These are phyloP conservation scores for Eurypyga helias DNA, from an alignment of 2,113 vertebrate genomes.

Conservation along the genomic window DNA sequence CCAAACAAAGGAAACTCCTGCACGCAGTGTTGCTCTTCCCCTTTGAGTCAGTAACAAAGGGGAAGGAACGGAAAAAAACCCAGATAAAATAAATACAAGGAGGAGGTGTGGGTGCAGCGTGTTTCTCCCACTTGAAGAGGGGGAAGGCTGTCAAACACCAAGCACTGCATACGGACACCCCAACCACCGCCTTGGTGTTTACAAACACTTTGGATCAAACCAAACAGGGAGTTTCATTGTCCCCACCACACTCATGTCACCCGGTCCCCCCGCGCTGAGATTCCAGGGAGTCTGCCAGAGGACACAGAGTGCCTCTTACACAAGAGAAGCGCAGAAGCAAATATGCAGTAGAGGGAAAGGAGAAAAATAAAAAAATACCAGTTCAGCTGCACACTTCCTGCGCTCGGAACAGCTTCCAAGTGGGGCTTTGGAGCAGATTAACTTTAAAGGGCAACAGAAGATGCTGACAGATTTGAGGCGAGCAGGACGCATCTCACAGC, in stretches of 20 bases:
- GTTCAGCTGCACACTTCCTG: neutral
- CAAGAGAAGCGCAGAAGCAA: conserved; percentile 42
- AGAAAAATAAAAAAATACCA: neutral
- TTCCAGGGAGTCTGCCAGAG: conserved; percentile 61
- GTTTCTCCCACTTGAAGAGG: neutral
- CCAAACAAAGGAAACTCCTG: neutral
- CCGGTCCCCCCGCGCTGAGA: neutral
- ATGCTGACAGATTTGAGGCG: neutral
- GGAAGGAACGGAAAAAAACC: neutral
- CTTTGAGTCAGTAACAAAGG: conserved; percentile 1
- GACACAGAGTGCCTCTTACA: conserved; percentile 59
- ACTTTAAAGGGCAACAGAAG: neutral
- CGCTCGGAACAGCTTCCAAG: neutral
- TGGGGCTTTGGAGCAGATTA: neutral
- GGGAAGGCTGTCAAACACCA: neutral
- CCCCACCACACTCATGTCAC: conserved; percentile 30
- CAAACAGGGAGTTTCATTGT: conserved; percentile 62
- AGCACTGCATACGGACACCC: neutral
- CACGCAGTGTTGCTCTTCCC: neutral
- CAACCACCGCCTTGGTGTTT: neutral
- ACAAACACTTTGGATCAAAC: neutral
- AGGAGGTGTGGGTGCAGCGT: neutral
- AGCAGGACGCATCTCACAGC: neutral
- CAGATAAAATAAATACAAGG: neutral
- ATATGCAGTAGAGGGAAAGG: neutral